A percentile compares a stretch with the other conserved stretches of the same genome.
These are phyloP conservation scores for Sceloporus undulatus DNA, from an alignment of 2,113 vertebrate species.

Conservation along the genomic window DNA sequence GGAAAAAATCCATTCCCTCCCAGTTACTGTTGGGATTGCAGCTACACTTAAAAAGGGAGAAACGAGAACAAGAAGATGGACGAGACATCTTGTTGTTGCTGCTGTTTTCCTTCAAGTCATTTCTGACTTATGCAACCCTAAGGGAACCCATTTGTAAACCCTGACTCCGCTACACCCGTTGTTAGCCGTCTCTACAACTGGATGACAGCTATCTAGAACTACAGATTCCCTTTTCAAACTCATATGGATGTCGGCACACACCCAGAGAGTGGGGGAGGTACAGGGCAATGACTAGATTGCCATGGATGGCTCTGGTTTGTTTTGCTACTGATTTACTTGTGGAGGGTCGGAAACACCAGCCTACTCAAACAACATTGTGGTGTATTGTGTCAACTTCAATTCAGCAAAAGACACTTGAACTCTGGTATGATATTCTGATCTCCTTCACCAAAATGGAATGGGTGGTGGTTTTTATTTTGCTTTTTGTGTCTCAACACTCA, in stretches of 20 bases:
- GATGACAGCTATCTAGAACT: too few species aligned
- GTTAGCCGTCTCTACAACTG: too few species aligned
- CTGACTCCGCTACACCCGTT: too few species aligned
- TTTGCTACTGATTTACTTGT: not conserved
- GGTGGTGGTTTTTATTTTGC: slow-evolving; percentile 36
- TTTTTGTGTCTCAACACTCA: slow-evolving; percentile 57
- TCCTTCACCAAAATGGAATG: slow-evolving; percentile 18
- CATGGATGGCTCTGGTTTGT: not conserved
- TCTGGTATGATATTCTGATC: slow-evolving; percentile 54
- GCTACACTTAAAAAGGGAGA: too few species aligned
- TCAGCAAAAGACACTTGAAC: slow-evolving; percentile 48
- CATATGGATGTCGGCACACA: not conserved
- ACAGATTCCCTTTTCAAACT: not conserved
- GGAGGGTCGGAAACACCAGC: not conserved
- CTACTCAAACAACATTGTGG: not conserved
- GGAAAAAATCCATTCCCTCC: too few species aligned
- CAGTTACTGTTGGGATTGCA: too few species aligned
- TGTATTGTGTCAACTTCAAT: slow-evolving; percentile 22
- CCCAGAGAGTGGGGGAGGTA: not conserved
- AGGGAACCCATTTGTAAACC: too few species aligned
- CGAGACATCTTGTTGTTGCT: too few species aligned
- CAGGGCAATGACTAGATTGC: not conserved
- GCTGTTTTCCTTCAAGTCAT: too few species aligned
- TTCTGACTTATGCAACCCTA: too few species aligned
- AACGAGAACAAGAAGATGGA: too few species aligned